A percentile compares a stretch with the other conserved stretches of the same genome.
Conservation (phyloP, 2,888 invertebrate species). For the Drosophila ezoana region DNA sequence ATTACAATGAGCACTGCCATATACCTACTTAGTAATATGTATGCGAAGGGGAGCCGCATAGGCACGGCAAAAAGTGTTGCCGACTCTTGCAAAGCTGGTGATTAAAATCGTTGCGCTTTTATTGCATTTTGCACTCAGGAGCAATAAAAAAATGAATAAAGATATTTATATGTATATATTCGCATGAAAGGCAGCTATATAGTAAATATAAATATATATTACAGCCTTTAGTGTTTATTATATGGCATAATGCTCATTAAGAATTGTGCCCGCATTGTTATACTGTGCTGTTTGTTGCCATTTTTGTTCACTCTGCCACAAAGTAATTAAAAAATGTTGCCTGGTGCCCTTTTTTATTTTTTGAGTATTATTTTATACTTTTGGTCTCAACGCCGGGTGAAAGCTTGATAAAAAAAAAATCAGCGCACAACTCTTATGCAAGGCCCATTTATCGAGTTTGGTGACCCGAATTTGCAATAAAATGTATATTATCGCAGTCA, state of each 20-base stretch:
- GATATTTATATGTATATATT: constrained; percentile 12
- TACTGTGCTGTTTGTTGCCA: constrained; percentile 42
- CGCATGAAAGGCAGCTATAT: constrained; percentile 20
- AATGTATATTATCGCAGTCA: constrained; percentile 51
- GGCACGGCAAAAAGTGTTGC: constrained; percentile 54
- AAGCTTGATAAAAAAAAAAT: constrained; percentile 32
- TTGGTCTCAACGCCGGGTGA: constrained; percentile 12
- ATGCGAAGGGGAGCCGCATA: constrained; percentile 1
- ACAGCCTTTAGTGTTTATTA: constrained; percentile 55
- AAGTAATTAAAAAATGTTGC: constrained; percentile 74
- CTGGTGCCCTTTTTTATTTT: constrained; percentile 42
- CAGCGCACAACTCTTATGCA: constrained; percentile 16
- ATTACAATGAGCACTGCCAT: constrained; percentile 62
- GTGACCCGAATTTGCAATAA: constrained; percentile 45
- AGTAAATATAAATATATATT: constrained; percentile 45
- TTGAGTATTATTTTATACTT: constrained; percentile 13
- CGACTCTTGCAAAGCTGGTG: constrained; percentile 60
- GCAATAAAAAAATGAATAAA: constrained; percentile 7
- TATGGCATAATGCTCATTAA: constrained; percentile 74
- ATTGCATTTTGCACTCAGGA: constrained; percentile 74
- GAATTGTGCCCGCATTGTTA: constrained; percentile 62
- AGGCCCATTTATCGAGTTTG: constrained; percentile 39
- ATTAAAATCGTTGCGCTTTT: constrained; percentile 70
- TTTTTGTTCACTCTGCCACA: constrained; percentile 57
- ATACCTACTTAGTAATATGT: constrained; percentile 34